A percentile compares a stretch with the other conserved stretches of the same genome.
phyloP scores from a whole-genome alignment of 2,888 invertebrate species.

The Drosophila melanosoma region DNA sequence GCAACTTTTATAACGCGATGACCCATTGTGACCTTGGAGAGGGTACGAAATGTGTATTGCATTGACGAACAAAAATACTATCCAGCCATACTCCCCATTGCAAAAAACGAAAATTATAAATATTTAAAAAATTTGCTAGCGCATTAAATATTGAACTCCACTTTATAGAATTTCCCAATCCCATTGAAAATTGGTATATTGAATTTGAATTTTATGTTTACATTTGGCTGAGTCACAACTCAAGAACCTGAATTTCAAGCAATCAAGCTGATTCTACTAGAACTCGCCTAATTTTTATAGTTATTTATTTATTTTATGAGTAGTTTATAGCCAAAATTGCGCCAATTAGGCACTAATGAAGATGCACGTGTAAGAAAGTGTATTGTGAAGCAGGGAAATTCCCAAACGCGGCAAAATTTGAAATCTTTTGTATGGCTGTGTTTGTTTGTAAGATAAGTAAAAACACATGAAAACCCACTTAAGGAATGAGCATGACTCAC shows the following conservation, averaged over 20 bases:
- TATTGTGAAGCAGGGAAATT: slow-evolving; percentile 40
- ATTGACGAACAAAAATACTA: not conserved
- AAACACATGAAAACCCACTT: slow-evolving; percentile 39
- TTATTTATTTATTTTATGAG: not conserved
- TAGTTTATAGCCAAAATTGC: not conserved
- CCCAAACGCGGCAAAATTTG: slow-evolving; percentile 26
- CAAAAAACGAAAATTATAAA: not conserved
- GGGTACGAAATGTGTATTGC: not conserved
- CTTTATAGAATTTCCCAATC: not conserved
- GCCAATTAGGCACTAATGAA: not conserved
- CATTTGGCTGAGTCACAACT: not conserved
- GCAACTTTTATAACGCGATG: too few relatives aligned
- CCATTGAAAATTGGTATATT: not conserved
- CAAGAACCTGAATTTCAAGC: not conserved
- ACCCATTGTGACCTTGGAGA: not conserved
- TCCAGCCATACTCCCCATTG: not conserved
- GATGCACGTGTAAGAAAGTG: not conserved
- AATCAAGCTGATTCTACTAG: slow-evolving; percentile 14
- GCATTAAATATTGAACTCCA: not conserved
- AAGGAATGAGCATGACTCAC: slow-evolving; percentile 43
- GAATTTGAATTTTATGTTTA: not conserved
- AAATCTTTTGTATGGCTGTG: not conserved
- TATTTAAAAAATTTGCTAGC: not conserved
- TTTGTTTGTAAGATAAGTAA: slow-evolving; percentile 9
- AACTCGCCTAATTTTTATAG: not conserved